A percentile compares a stretch with the other conserved stretches of the same genome.
Evolutionary conservation across 2,797 vertebrate species (phyloP).

Genomic region (Dermochelys coriacea): DNA sequence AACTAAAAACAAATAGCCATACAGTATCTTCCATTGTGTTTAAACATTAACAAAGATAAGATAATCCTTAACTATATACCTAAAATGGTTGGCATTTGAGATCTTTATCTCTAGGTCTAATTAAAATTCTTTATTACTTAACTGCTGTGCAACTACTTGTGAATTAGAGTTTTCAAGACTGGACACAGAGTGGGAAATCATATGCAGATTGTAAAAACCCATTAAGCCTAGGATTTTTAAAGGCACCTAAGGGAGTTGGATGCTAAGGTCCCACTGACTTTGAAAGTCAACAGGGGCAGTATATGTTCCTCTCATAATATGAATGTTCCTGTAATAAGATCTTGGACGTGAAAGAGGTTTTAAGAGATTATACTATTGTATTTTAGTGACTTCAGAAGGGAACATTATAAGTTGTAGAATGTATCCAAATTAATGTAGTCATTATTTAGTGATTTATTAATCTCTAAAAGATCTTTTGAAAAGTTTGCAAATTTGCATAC

Average conservation of each 20-base stretch:
- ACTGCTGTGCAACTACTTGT: background rate
- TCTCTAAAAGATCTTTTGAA: background rate
- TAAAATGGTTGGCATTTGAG: background rate
- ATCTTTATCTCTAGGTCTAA: background rate
- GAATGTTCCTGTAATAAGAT: background rate
- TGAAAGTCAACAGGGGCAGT: no score
- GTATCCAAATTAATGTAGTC: fast-evolving
- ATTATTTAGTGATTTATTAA: background rate
- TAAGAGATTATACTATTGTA: background rate
- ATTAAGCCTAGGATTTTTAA: background rate
- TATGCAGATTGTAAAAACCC: background rate
- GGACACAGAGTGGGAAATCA: background rate
- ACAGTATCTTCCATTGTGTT: background rate
- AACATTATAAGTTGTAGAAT: background rate
- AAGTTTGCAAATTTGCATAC: slow-evolving; percentile 22
- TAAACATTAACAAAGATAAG: background rate
- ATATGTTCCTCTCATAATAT: background rate
- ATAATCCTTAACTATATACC: background rate
- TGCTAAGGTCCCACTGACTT: background rate
- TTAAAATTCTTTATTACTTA: background rate
- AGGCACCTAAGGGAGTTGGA: background rate
- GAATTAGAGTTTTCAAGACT: background rate
- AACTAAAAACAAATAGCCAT: background rate
- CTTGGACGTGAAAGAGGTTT: background rate
- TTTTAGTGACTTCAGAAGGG: background rate